Evolutionary conservation across 2,113 vertebrate species (phyloP), one percentile per base, ranked within the genome.

Genomic region (Morone saxatilis): DNA sequence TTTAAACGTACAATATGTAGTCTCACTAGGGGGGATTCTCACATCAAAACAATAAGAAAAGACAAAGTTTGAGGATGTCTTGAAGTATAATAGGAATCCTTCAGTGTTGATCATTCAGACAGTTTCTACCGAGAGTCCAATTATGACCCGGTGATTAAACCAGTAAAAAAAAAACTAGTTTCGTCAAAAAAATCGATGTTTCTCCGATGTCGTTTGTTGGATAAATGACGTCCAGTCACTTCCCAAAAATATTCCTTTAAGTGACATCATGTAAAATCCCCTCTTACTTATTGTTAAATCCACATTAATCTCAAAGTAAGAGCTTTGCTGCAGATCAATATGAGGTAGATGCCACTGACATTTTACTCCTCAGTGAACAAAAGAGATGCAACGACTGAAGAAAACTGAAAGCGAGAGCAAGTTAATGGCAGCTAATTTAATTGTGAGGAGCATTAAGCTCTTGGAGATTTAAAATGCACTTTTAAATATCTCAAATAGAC

Each of bases 401-500:
- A 31, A 57, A 65, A 36, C 47, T n/a, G 13, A 66, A 8, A 71
- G 31, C 0, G 4, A 38, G 25, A 47, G 57, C 2, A 4, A 63
- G 57, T 1, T 53, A 54, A 73, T 69, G 71, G 50, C 41, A 36
- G 14, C 56, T 69, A 66, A 71, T 83, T 36, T 38, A 43, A 84
- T 77, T 65, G 31, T 66, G 48, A 61, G 31, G n/a, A 71, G 25
- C 45, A 83, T 83, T 60, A 75, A 62, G 57, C 43, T 48, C 8
- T 38, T 36, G 63, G 38, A 7, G 65, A 60, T 75, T 53, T 54
- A 56, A 57, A 88, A 85, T 3, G 8, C 61, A 83, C 61, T 67
- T 84, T 83, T 20, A 11, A 25, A 48, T 54, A 70, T 69, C 45
- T 74, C 63, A 82, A 72, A 54, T 11, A 51, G 61, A 40, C 11